Base-by-base conservation (phyloP, 2,113 vertebrate species). In the Gasterosteus aculeatus region DNA sequence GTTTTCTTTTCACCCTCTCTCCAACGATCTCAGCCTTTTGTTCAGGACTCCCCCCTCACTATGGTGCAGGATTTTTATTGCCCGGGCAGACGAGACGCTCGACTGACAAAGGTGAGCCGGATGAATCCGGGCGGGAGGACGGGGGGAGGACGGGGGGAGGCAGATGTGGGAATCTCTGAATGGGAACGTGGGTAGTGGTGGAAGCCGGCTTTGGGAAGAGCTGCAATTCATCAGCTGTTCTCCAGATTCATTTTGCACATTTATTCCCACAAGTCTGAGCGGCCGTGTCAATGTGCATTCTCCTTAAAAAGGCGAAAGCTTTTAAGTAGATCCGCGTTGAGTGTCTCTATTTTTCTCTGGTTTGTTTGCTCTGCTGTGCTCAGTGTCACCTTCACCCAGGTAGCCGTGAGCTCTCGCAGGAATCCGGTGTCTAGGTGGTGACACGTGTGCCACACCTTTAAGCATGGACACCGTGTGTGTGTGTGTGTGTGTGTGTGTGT, bases 41-140 rank as follows among this genome's bases (percentile, higher is more conserved):
- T 88, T 47, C 56, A 72, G 79, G 44, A 90, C 77, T 75, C 81
- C 61, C 61, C 29, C n/a, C 54, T 76, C 53, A 88, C 78, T 79
- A 87, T 91, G 93, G 81, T 86, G 90, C 91, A 86, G 90, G 93
- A 93, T 88, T 91, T 91, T 85, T 85, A 87, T 85, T 79, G 84
- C 81, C 80, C 54, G 66, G 72, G 76, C 81, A 69, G 78, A 87
- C 71, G 72, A 77, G 81, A 38, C 41, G 14, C 78, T 82, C 69
- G 26, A 77, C 89, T 89, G 89, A 89, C 86, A 82, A 83, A 94
- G 93, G 93, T 94, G 91, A 94, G 92, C 58, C 5, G 60, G 70
- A 56, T 70, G 73, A 64, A 29, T 64, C 12, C 1, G 68, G 54
- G 75, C 1, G 51, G 47, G 46, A 10, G 80, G 26, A 3, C 39